Evolutionary conservation across 2,797 vertebrate species (phyloP), one percentile per base, ranked within the genome.

Genomic region (Poecilia gillii): DNA sequence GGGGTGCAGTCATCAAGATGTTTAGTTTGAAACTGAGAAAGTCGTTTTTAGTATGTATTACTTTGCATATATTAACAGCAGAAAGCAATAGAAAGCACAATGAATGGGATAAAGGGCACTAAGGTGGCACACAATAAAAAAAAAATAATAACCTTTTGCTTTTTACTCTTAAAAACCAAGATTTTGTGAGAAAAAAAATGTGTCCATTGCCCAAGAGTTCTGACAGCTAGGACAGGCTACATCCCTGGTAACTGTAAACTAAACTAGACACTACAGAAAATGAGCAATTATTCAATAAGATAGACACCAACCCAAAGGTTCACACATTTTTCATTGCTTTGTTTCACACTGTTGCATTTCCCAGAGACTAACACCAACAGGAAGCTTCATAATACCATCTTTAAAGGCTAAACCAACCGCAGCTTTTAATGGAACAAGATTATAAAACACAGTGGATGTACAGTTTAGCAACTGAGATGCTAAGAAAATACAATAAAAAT

Each of bases 181-280:
- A 13, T 36, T 64, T 20, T 64, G 18, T 33, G 2, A 33, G 14
- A 3, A 4, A 20, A 64, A 7, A 64, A 36, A 36, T 11, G 1
- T 81, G 75, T 84, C 75, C 82, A 77, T 85, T 82, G 57, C 82
- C 78, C 79, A 77, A 80, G 77, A 82, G 80, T 77, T 80, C 45
- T 82, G 87, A 7, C 41, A 16, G 43, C 1, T 46, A 68, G 36
- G 1, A 68, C 20, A 23, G 36, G 36, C 36, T 41, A 68, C 64
- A 41, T 25, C 36, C 20, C 36, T 28, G 20, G 33, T 23, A 70
- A 70, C 23, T 12, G 23, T 14, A 70, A 72, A 46, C 25, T 6
- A 28, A 12, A 72, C 33, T 6, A 64, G 33, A 39, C 14, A 45
- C 2, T 46, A 28, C 5, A 71, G 6, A 16, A 71, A 46, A 71